Conservation (phyloP, 2,113 vertebrate species). For the Oryzias melastigma region DNA sequence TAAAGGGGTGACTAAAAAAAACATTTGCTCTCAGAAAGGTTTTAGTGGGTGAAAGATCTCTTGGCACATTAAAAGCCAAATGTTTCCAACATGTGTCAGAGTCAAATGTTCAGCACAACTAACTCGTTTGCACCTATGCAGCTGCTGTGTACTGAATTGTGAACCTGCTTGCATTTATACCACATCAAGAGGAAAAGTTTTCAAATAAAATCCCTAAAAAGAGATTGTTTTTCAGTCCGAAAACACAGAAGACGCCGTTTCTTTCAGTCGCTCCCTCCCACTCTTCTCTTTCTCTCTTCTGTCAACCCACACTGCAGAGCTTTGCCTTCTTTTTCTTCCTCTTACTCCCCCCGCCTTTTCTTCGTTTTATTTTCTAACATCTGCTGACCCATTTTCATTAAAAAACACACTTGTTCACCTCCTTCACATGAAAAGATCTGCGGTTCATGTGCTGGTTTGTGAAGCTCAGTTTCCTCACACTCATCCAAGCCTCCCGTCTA, state of each 20-base stretch:
- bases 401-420: constrained; percentile 64
- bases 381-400: constrained; percentile 77
- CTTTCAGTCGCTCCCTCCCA: constrained; percentile 40
- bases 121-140: not conserved
- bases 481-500: constrained; percentile 10
- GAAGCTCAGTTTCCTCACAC: constrained; percentile 13
- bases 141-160: not conserved
- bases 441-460: constrained; percentile 10
- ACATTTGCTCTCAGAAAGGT: no score
- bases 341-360: not conserved
- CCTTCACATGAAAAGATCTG: constrained; percentile 56
- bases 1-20: no score
- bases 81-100: constrained; percentile 1
- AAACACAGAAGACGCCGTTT: constrained; percentile 38
- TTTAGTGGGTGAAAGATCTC: not conserved
- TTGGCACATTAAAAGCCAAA: constrained; percentile 5
- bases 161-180: no score
- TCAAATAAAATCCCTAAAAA: not conserved
- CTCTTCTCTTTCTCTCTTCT: constrained; percentile 44
- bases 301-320: constrained; percentile 60
- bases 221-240: constrained; percentile 7
- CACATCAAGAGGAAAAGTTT: no score
- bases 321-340: constrained; percentile 40
- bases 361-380: constrained; percentile 58
- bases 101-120: not conserved